Percentiles rank a stretch among this genome's conserved stretches.
Evolutionary conservation across 2,113 vertebrate species (phyloP).

Genomic region (Xiphorhynchus elegans): DNA sequence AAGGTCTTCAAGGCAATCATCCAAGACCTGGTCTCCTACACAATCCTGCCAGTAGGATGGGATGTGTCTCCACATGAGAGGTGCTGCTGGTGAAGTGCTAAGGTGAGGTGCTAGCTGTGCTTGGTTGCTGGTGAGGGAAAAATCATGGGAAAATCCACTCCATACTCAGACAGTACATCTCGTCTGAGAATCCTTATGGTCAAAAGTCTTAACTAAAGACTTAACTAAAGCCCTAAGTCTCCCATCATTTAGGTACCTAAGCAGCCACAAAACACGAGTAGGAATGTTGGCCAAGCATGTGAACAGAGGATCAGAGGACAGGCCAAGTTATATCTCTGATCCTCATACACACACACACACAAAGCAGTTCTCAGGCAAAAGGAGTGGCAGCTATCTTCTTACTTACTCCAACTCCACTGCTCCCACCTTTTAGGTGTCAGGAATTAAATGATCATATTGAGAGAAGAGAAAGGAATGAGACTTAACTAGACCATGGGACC

Average conservation of each 20-base stretch:
- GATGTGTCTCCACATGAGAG: not conserved
- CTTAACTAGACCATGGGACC: not conserved
- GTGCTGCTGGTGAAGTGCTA: not conserved
- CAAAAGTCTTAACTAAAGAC: not conserved
- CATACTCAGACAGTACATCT: not conserved
- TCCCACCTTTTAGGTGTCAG: not conserved
- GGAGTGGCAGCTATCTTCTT: fast-evolving
- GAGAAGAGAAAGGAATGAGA: not conserved
- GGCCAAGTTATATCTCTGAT: not conserved
- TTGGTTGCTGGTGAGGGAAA: not conserved
- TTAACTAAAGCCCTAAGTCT: not conserved
- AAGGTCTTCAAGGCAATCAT: not conserved
- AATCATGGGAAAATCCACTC: not conserved
- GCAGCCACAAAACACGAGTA: not conserved
- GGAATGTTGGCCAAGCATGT: fast-evolving
- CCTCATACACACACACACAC: not conserved
- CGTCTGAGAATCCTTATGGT: not conserved
- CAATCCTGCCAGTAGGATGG: not conserved
- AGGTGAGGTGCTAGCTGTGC: not conserved
- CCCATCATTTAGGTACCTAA: fast-evolving
- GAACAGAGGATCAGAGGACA: not conserved
- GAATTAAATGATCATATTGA: not conserved
- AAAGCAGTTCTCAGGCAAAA: not conserved
- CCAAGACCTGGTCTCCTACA: not conserved
- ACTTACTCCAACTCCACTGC: not conserved